Base-by-base conservation (phyloP, 2,888 invertebrate species). In the Polyploca ridens region DNA sequence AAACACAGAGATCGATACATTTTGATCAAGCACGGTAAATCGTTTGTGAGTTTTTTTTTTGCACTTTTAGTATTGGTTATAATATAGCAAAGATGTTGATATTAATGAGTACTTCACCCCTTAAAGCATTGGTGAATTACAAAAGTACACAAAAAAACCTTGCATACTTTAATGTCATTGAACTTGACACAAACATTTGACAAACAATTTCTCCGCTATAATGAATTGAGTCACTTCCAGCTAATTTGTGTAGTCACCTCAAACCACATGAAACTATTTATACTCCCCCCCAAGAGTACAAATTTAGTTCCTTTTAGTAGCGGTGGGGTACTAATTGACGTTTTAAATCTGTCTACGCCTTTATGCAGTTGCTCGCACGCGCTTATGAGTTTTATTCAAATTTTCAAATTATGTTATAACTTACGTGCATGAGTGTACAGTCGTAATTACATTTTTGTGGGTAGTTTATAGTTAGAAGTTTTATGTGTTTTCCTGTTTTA, bases 311-410 rank as follows among this genome's bases (percentile, higher is more conserved):
- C 84, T 83, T 86, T 81, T 79, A 76, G 77, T 73, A 71, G 78
- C 77, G 72, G 73, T 74, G 80, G 79, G 80, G 81, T 85, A 88
- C 91, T 91, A 92, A 92, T 91, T 91, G 90, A 89, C 83, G 89
- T 79, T 87, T 89, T 91, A 91, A 91, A 91, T 92, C 90, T 89
- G 89, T 90, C 87, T 76, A 73, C 91, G 83, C 85, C 84, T 80
- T 78, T 76, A 14, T 4, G n/a, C 54, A 63, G 63, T 64, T 64
- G 62, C 58, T 58, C 58, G 62, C 58, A 58, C 6, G 54, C 62
- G 62, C 71, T 74, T 66, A 73, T 73, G 62, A 69, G 70, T 62
- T 27, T 60, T 41, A 62, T 62, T 54, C 16, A 10, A 38, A 62
- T 62, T 38, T 27, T 62, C n/a, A 19, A 35, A 54, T 38, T 57